Base-by-base conservation (phyloP, 2,888 invertebrate species). In the Arge pagana region DNA sequence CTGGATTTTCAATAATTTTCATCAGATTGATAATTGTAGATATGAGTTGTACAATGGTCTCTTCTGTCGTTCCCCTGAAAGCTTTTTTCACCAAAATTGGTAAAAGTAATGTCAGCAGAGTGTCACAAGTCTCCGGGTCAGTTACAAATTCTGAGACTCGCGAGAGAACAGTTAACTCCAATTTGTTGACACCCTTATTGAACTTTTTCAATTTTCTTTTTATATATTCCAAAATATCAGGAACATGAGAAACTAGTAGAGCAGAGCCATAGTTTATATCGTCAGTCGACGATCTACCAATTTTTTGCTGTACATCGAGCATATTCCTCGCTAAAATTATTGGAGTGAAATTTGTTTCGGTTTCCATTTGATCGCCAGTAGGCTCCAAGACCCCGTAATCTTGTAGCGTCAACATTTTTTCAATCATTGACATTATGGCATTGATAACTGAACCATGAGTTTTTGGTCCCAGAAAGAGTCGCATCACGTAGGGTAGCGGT, bases 1-100 rank as follows among this genome's bases (percentile, higher is more conserved):
- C 81, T 0, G 89, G 87, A 36, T 83, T 78, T 0, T 80, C 72
- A 4, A 90, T 84, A 55, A 86, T 85, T 50, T 83, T 83, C 2
- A 90, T 74, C n/a, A 94, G 81, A 77, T 93, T 92, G 1, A 82
- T 80, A 0, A 92, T 79, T 0, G 90, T 90, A 3, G 81, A 84
- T 1, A 94, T 79, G 13, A 91, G 81, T 65, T 89, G 83, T 39
- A 83, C 78, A 61, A 89, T 82, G 1, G 84, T 82, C 57, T 90
- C 89, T 66, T 90, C 89, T 1, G 83, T 83, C 60, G 82, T 79
- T 40, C 82, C 81, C 59, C 77, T 77, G 49, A 78, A 79, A 4
- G 84, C 83, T 77, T 85, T 87, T 61, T 83, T 85, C 0, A 86
- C 80, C 15, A 89, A 78, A 57, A 90, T 83, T 1, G 92, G 91